Evolutionary conservation across 2,797 vertebrate species (phyloP), one percentile per base, ranked within the genome.

Genomic region (Cossypha caffra): DNA sequence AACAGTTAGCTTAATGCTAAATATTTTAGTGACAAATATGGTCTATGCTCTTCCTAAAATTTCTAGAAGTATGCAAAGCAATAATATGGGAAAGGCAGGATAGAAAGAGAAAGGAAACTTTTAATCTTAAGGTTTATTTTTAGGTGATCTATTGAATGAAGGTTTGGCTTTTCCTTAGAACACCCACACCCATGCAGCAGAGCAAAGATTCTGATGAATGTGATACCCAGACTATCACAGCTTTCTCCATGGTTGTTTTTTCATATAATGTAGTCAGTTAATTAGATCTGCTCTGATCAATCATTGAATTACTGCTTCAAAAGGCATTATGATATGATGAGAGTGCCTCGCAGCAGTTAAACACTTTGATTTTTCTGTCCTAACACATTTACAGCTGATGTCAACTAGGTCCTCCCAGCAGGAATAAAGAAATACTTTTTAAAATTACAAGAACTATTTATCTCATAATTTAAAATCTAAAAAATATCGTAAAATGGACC

Each of bases 211-310:
- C 38, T 84, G 80, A 91, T 91, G 45, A 92, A 62, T 57, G 80
- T 68, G 86, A 52, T 86, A 86, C 40, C 33, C 86, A 59, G 73
- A 93, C 88, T 68, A 40, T 74, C 83, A 87, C 74, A 88, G 68
- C 68, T 90, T 82, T 83, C 93, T 85, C 61, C 28, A 9, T 35
- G 29, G 47, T 54, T 92, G 77, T 17, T 94, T 96, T 82, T 91
- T 62, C n/a, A 38, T 52, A 51, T 52, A 78, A 73, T 72, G 21
- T 52, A 77, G 91, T 92, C 78, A 96, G 80, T 92, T 92, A 94
- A 96, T 95, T 94, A 94, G 94, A 94, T 95, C 51, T 94, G 33
- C 62, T 88, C 85, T 93, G 89, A 95, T 96, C 92, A 94, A 75
- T 95, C 87, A 91, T 2, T 88, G 88, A 94, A 89, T 92, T 95